phyloP scores from a whole-genome alignment of 2,113 vertebrate genomes.

The Cephalophus harveyi region DNA sequence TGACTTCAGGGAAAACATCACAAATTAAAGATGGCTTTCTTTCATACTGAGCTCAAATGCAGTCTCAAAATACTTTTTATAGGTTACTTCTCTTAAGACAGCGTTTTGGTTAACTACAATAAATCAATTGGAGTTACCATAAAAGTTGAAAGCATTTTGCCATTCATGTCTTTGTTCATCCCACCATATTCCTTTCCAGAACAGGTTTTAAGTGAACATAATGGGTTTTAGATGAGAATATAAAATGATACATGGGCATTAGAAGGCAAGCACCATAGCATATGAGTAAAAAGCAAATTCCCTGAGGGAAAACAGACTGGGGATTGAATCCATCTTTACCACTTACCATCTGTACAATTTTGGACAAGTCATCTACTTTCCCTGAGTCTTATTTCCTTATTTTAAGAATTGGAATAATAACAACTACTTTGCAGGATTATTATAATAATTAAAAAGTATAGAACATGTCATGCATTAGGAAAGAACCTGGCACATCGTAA shows the following conservation, averaged over 20 bases:
- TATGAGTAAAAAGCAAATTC: not conserved
- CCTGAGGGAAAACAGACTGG: not conserved
- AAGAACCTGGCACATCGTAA: not conserved
- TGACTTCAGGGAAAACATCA: not conserved
- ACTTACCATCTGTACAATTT: not conserved
- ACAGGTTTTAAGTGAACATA: not conserved
- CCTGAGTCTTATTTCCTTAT: not conserved
- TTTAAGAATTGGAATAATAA: not conserved
- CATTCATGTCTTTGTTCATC: not conserved
- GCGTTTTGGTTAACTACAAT: not conserved
- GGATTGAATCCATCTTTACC: not conserved
- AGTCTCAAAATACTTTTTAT: not conserved
- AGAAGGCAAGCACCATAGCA: not conserved
- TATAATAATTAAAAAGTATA: not conserved
- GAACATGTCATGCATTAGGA: not conserved
- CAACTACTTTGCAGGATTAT: not conserved
- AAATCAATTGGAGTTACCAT: not conserved
- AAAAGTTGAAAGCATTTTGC: not conserved
- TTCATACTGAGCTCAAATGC: not conserved
- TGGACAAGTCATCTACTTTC: not conserved
- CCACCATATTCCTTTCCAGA: not conserved
- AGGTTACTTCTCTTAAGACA: not conserved
- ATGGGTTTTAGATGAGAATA: not conserved
- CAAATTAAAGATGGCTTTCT: not conserved
- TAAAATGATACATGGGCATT: not conserved